Evolutionary conservation across 2,888 invertebrate genomes (phyloP), one percentile per base, ranked within the genome.

Genomic region (Mamestra brassicae): DNA sequence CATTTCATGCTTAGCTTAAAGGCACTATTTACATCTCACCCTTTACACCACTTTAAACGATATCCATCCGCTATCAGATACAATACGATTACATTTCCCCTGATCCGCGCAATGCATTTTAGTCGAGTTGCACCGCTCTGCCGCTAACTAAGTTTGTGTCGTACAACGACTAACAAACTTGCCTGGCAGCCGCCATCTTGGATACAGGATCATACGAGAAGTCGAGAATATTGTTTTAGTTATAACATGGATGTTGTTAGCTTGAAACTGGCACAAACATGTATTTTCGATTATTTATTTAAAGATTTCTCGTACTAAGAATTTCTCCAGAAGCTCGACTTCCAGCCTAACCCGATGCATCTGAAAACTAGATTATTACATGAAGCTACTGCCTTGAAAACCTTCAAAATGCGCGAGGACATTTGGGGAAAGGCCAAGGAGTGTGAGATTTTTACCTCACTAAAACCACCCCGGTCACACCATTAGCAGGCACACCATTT

Each of bases 101-200:
- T 45, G 54, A 36, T 3, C 36, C 26, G 52, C 45, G 11, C 42
- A 38, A 42, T 34, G 52, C 52, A 60, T 68, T 26, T 26, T 47
- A 47, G 38, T 17, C 38, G 17, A 34, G 68, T 36, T 50, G 36
- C 55, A 7, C 36, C 36, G 58, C n/a, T 38, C 68, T 57, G 62
- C 17, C 36, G 10, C 66, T 83, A 83, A 82, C 76, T 72, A 36
- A 34, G 36, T 82, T 83, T 83, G 54, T 67, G 63, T 70, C 76
- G 34, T 58, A 72, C 69, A 76, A 7, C 42, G 1, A 15, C 62
- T 80, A 80, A 82, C 72, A 34, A 68, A 71, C 50, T 82, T 80
- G 76, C 61, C 58, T 45, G 15, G 13, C 36, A 62, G 10, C 45
- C 72, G 83, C 81, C 80, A 82, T 82, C 38, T 83, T 83, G 64